Evolutionary conservation across 2,797 vertebrate species (phyloP).

Genomic region (Coregonus ussuriensis): DNA sequence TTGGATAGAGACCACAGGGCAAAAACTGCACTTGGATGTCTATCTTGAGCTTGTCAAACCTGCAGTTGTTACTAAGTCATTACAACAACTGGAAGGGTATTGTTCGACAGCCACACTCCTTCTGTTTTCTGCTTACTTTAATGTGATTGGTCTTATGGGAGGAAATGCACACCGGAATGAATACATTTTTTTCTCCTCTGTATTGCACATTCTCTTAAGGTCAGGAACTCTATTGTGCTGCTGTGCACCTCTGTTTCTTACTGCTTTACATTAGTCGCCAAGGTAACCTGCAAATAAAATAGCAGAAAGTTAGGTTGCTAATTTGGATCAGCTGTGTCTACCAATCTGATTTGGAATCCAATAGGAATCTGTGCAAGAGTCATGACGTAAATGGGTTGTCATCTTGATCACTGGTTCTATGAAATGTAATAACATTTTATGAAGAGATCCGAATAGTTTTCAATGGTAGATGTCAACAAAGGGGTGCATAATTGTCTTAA

Average conservation of each 20-base stretch:
- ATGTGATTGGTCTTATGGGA: slow-evolving; percentile 53
- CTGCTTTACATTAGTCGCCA: slow-evolving; percentile 69
- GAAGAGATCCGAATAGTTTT: neutral
- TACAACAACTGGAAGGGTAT: slow-evolving; percentile 17
- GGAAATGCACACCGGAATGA: slow-evolving; percentile 48
- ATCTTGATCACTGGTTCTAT: neutral
- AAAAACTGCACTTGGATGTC: neutral
- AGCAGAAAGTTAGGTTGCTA: slow-evolving; percentile 46
- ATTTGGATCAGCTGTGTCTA: slow-evolving; percentile 38
- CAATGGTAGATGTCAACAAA: neutral
- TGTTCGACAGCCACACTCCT: slow-evolving; percentile 22
- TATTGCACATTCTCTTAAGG: slow-evolving; percentile 62
- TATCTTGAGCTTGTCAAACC: neutral
- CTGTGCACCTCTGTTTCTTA: slow-evolving; percentile 62
- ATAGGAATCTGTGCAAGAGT: slow-evolving; percentile 30
- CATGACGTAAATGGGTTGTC: neutral
- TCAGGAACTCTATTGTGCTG: slow-evolving; percentile 68
- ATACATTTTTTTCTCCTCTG: slow-evolving; percentile 61
- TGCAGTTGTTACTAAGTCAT: neutral
- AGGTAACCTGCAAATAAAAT: slow-evolving; percentile 76
- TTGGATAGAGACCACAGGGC: neutral
- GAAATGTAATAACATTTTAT: neutral
- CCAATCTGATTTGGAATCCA: slow-evolving; percentile 53
- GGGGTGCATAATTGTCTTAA: neutral
- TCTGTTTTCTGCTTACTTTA: slow-evolving; percentile 42